Evolutionary conservation across 2,888 invertebrate genomes (phyloP), one percentile per base, ranked within the genome.

Genomic region (Xylota segnis): DNA sequence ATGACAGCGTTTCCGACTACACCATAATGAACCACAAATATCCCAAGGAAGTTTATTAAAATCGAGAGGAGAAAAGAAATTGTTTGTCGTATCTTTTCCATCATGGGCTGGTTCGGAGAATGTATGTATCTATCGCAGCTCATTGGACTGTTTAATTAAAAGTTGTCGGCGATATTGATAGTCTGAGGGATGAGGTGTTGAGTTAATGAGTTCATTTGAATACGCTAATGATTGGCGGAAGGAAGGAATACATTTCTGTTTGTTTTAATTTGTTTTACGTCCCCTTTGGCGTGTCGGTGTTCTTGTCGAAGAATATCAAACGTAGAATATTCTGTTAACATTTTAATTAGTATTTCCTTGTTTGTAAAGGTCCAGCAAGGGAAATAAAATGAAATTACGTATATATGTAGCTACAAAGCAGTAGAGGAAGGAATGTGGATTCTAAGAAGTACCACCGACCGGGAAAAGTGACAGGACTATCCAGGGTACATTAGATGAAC

Each of bases 121-220:
- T n/a, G n/a, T n/a, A 40, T 40, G 45, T 58, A 56, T 56, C 70
- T 70, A 29, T 32, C 43, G 18, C 56, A 56, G 54, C 56, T 56
- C 32, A 70, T 14, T 70, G 70, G 45, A 10, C 18, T 6, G 7
- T 45, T 56, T 56, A 70, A 43, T 70, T 58, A 70, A 56, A 56
- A 18, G 43, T 45, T 70, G 56, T 56, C 54, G n/a, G 40, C 29
- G 52, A 37, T 40, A 37, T 54, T 54, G 9, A 68, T 40, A 68
- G 14, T 10, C 54, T 12, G 27, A 37, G 12, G 54, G 10, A 23
- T 37, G 68, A 54, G 40, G 18, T 52, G 68, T 68, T 40, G 54
- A 54, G 54, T 68, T 68, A 66, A 66, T 66, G 66, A 66, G 50
- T 52, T 54, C 54, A 52, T 54, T 68, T 52, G 23, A 66, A 66